Base-by-base conservation (phyloP, 2,888 invertebrate species). In the Neuroscelio doddi region DNA sequence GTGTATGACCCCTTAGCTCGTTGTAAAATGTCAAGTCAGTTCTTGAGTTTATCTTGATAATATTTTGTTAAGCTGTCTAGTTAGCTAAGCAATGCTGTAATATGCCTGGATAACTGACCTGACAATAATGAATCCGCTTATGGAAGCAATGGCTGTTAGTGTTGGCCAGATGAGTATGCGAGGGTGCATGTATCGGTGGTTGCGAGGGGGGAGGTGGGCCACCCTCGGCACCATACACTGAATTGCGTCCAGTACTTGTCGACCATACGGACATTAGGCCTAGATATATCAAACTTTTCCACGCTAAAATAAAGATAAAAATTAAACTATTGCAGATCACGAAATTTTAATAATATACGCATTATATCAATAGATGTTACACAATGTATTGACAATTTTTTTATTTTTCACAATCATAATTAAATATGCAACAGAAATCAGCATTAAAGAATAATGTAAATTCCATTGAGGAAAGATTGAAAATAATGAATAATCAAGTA, bases 251-350 rank as follows among this genome's bases (percentile, higher is more conserved):
- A 76, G 83, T 83, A 72, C 84, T 84, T 56, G 83, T 81, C 47
- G 83, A 84, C 84, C 84, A 83, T 83, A 83, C 76, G 78, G 84
- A 84, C 83, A 84, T 83, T 74, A 82, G 82, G 81, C 76, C 75
- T 52, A 69, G 57, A 64, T 79, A 49, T 65, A 68, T 61, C 63
- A 63, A 70, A 68, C 66, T 63, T 68, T 71, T 62, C 71, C 69
- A 67, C 66, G 72, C 82, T 82, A 73, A 42, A 75, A 75, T 38
- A 55, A 16, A 30, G 46, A 38, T 21, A 21, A 46, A 47, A 21
- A 14, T 14, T 14, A 46, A 36, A 39, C 1, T 10, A 42, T 30
- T 9, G n/a, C 29, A 21, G 5, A 21, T n/a, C n/a, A n/a, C n/a
- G n/a, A n/a, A n/a, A n/a, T n/a, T n/a, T n/a, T n/a, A n/a, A n/a